Evolutionary conservation across 2,888 invertebrate species (phyloP), one percentile per base, ranked within the genome.

Genomic region (Lepidonotus clava): DNA sequence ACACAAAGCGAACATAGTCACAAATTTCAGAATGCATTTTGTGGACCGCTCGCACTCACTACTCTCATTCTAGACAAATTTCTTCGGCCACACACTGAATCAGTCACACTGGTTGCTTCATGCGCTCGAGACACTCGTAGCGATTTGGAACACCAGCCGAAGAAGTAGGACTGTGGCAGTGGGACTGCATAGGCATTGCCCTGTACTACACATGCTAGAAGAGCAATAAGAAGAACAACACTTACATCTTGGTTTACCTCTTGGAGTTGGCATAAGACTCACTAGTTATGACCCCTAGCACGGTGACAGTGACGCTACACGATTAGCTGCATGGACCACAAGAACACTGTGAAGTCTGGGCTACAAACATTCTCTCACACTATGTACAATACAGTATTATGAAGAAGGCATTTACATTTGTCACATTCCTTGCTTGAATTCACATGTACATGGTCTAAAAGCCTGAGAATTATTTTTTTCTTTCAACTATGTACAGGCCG

Each of bases 211-310:
- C 53, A 53, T 53, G 53, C 53, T n/a, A 53, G 21, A 18, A 46
- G 46, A 46, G 46, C 18, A 46, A 6, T 11, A 6, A 18, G 14
- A 61, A 61, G n/a, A 61, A 71, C 71, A 71, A 34, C 71, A 71
- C 71, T 71, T 71, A 71, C 71, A 71, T 71, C 71, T 71, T 38
- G n/a, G 46, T 18, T 71, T 71, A 18, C 71, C 38, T 71, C 71
- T 18, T 11, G 34, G 67, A 38, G 71, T 21, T n/a, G 36, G 34
- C 36, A 71, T n/a, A n/a, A n/a, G n/a, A n/a, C n/a, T n/a, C n/a
- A n/a, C n/a, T n/a, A n/a, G n/a, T n/a, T n/a, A n/a, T n/a, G n/a
- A n/a, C n/a, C n/a, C n/a, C n/a, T n/a, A n/a, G n/a, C n/a, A n/a
- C n/a, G n/a, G n/a, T n/a, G n/a, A n/a, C n/a, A n/a, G n/a, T n/a